Percentiles rank a stretch among this genome's conserved stretches.
phyloP scores from a whole-genome alignment of 2,113 vertebrate species.

The Corydoras sp. region DNA sequence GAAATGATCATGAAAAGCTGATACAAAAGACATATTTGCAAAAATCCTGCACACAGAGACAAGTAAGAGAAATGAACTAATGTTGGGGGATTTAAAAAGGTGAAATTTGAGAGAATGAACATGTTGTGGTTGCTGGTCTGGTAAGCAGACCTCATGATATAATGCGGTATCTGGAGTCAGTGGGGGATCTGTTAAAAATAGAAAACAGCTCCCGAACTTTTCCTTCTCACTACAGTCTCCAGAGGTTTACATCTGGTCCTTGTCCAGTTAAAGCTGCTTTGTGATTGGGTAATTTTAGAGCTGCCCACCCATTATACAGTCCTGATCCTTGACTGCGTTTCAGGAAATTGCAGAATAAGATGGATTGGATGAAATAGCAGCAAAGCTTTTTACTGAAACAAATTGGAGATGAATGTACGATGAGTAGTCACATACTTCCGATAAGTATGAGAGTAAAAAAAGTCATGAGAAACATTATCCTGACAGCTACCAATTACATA shows the following conservation, averaged over 20 bases:
- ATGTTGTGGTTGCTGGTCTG: not conserved
- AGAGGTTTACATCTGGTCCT: conserved; percentile 25
- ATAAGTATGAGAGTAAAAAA: too few relatives aligned
- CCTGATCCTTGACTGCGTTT: conserved; percentile 8
- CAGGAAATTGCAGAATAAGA: not conserved
- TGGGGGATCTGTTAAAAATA: conserved; percentile 20
- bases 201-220: conserved; percentile 15
- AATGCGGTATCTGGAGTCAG: not conserved
- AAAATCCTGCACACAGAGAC: not conserved
- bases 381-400: not conserved
- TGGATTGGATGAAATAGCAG: not conserved
- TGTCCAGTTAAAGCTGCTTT: conserved; percentile 1
- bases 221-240: conserved; percentile 26
- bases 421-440: not conserved
- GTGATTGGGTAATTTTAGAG: conserved; percentile 32
- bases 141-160: not conserved
- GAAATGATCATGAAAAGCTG: conserved; percentile 1
- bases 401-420: not conserved
- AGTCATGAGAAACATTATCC: too few relatives aligned
- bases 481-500: too few relatives aligned
- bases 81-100: not conserved
- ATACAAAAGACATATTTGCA: not conserved
- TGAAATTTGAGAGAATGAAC: not conserved
- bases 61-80: not conserved
- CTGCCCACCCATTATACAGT: conserved; percentile 24